A percentile compares a stretch with the other conserved stretches of the same genome.
These are phyloP conservation scores for Drosophila yooni DNA, from an alignment of 2,888 invertebrate species.

Conservation along the genomic window DNA sequence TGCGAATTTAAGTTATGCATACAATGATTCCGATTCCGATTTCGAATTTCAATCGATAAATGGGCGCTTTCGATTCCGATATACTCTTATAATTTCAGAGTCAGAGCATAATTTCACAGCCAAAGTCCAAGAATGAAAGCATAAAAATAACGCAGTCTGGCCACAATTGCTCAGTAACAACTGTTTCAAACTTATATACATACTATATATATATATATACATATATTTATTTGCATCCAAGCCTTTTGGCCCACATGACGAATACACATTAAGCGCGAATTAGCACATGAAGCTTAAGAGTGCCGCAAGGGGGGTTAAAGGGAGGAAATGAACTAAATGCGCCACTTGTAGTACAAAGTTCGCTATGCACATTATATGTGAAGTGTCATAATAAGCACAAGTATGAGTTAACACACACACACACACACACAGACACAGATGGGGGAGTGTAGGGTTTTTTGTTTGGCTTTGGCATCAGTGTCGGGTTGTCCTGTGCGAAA, in stretches of 20 bases:
- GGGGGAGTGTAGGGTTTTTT: background rate
- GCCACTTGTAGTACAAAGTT: conserved; percentile 66
- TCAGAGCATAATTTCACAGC: background rate
- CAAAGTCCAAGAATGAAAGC: background rate
- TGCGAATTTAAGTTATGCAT: background rate
- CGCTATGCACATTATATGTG: conserved; percentile 69
- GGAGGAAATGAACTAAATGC: conserved; percentile 56
- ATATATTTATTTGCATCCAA: conserved; percentile 23
- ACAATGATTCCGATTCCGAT: background rate
- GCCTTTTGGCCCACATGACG: conserved; percentile 26
- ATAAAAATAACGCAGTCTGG: background rate
- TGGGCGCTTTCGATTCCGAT: background rate
- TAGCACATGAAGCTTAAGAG: conserved; percentile 27
- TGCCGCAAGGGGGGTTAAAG: conserved; percentile 12
- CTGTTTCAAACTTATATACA: background rate
- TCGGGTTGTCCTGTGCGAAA: background rate
- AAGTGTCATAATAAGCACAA: conserved; percentile 72
- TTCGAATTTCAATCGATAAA: background rate
- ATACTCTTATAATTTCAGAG: background rate
- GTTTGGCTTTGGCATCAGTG: background rate
- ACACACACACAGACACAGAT: conserved; percentile 12
- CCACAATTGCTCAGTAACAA: background rate
- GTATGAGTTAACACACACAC: conserved; percentile 55
- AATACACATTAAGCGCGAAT: conserved; percentile 44
- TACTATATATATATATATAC: background rate